These are phyloP conservation scores for Netelia inedita DNA, from an alignment of 2,888 invertebrate genomes.

Conservation along the genomic window DNA sequence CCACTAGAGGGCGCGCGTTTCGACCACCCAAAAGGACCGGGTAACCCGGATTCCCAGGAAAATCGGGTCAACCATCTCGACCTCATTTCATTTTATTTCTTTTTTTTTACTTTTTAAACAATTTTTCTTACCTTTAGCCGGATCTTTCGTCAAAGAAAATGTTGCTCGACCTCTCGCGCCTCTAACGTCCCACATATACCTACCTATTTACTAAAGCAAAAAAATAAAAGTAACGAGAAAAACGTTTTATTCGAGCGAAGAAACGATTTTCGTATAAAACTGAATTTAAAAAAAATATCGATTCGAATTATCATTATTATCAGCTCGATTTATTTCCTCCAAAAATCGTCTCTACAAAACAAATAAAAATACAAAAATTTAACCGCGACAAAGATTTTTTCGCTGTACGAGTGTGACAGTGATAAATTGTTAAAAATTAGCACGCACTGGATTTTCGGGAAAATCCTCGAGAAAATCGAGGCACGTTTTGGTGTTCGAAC, in stretches of 20 bases:
- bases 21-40: slow-evolving; percentile 49
- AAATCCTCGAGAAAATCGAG: neutral
- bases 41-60: slow-evolving; percentile 64
- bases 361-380: neutral
- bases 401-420: too few species aligned
- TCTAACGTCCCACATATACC: neutral
- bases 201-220: too few species aligned
- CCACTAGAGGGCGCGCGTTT: neutral
- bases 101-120: neutral
- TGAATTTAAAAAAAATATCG: too few species aligned
- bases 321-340: too few species aligned
- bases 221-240: neutral
- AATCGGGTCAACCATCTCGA: slow-evolving; percentile 60
- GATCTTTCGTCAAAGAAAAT: slow-evolving; percentile 31
- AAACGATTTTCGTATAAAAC: too few species aligned
- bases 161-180: neutral
- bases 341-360: neutral
- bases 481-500: too few species aligned
- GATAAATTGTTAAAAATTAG: neutral
- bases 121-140: slow-evolving; percentile 10
- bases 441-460: neutral
- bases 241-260: neutral
- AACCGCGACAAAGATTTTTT: neutral
- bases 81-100: slow-evolving; percentile 11
- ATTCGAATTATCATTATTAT: too few species aligned